Evolutionary conservation across 2,113 vertebrate genomes (phyloP).

Genomic region (Saimiri boliviensis): DNA sequence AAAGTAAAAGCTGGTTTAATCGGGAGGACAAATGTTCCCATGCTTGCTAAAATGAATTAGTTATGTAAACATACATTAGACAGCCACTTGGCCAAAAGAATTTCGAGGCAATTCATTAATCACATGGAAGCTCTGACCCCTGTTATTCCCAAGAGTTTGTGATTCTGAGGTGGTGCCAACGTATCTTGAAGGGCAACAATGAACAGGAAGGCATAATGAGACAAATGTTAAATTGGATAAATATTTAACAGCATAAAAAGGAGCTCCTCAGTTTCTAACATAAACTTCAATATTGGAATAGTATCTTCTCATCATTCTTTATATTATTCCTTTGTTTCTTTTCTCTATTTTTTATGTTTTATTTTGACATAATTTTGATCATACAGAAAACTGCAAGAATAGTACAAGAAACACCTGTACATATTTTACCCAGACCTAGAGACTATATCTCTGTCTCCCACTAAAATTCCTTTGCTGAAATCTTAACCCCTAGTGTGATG

Average conservation of each 20-base stretch:
- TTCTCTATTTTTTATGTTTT: neutral
- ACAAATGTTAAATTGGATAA: neutral
- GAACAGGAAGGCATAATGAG: neutral
- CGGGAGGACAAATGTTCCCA: neutral
- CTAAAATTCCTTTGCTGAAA: neutral
- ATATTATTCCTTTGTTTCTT: neutral
- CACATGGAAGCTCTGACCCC: neutral
- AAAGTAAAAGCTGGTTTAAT: neutral
- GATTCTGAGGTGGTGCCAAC: neutral
- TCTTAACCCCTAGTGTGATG: neutral
- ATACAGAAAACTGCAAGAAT: neutral
- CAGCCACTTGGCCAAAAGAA: neutral
- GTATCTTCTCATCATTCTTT: neutral
- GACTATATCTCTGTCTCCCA: neutral
- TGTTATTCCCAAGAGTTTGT: neutral
- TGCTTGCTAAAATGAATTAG: neutral
- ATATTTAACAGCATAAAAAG: neutral
- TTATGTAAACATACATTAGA: neutral
- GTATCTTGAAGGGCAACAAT: neutral
- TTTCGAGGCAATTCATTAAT: neutral
- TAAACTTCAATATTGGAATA: neutral
- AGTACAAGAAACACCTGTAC: neutral
- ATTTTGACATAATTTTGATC: neutral
- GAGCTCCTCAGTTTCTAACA: neutral
- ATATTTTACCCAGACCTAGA: neutral